phyloP scores from a whole-genome alignment of 2,888 invertebrate species.

The Drosophila kokeensis region DNA sequence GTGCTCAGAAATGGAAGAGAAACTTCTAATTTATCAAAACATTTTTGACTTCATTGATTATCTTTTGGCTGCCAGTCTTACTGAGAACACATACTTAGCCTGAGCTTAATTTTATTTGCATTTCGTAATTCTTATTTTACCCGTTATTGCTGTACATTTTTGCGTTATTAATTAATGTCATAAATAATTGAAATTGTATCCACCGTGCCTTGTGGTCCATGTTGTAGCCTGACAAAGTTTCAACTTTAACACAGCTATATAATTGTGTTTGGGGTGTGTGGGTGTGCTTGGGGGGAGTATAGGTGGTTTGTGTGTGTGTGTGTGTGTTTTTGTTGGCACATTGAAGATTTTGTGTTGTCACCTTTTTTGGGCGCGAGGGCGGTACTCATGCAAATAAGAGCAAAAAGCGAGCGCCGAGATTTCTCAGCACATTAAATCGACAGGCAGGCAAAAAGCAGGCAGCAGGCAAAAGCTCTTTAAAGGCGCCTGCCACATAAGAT shows the following conservation, averaged over 20 bases:
- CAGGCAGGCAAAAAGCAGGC: conserved; percentile 44
- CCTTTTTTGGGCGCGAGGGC: conserved; percentile 56
- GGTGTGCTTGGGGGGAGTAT: not conserved
- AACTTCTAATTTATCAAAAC: not conserved
- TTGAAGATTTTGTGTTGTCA: conserved; percentile 77
- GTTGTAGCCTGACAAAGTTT: conserved; percentile 38
- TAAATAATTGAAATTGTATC: not conserved
- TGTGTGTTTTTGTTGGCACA: conserved; percentile 67
- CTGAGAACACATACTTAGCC: not conserved
- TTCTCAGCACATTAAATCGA: conserved; percentile 72
- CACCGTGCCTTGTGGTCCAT: conserved; percentile 11
- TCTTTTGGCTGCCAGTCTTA: not conserved
- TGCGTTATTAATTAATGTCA: conserved; percentile 3
- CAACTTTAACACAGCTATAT: conserved; percentile 40
- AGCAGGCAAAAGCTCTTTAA: conserved; percentile 66
- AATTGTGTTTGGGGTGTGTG: conserved; percentile 2
- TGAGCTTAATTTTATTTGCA: not conserved
- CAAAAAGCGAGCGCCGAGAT: conserved; percentile 59
- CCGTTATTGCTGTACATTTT: not conserved
- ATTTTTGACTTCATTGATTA: not conserved
- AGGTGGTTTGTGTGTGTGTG: conserved; percentile 7
- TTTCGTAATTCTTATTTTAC: not conserved
- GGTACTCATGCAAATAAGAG: conserved; percentile 65
- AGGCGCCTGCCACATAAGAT: conserved; percentile 72
- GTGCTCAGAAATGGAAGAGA: not conserved